These are phyloP conservation scores for Axinella damicornis DNA, from an alignment of 37 sponge, comb jelly and placozoan genomes.

Conservation along the genomic window DNA sequence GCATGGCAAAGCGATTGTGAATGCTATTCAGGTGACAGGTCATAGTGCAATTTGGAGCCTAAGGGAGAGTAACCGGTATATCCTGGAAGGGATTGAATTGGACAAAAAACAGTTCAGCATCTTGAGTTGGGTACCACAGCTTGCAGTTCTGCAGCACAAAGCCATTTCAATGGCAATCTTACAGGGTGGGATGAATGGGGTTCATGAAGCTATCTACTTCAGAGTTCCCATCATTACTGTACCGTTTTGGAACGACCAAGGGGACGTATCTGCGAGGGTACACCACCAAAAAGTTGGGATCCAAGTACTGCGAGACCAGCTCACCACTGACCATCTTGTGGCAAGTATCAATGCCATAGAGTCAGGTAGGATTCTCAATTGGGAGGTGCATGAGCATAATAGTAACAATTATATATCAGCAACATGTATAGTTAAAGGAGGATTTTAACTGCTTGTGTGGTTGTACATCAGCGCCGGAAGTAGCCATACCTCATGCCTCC, in stretches of 20 bases:
- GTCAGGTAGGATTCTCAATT: not conserved
- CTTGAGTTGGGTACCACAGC: constrained; percentile 48
- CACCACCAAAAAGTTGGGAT: not conserved
- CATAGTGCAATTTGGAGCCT: constrained; percentile 54
- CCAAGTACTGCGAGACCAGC: not conserved
- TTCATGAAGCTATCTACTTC: constrained; percentile 44
- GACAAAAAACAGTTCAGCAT: constrained; percentile 14
- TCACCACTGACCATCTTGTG: not conserved
- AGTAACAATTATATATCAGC: too few relatives aligned
- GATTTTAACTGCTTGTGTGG: too few relatives aligned
- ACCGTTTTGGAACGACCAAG: constrained; percentile 9
- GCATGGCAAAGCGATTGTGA: constrained; percentile 33
- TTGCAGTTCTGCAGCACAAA: constrained; percentile 33
- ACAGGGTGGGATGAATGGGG: constrained; percentile 59
- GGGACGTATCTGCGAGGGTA: constrained; percentile 25
- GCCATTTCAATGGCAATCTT: constrained; percentile 54
- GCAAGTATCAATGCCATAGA: not conserved
- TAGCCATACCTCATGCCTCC: too few relatives aligned
- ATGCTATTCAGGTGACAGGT: not conserved
- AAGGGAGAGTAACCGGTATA: constrained; percentile 1
- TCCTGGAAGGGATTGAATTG: constrained; percentile 25
- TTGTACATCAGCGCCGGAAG: too few relatives aligned
- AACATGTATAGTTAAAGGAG: too few relatives aligned
- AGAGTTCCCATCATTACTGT: constrained; percentile 51
- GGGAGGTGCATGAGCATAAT: too few relatives aligned